Conservation (phyloP, 2,797 vertebrate genomes). For the Scarus forsteni region DNA sequence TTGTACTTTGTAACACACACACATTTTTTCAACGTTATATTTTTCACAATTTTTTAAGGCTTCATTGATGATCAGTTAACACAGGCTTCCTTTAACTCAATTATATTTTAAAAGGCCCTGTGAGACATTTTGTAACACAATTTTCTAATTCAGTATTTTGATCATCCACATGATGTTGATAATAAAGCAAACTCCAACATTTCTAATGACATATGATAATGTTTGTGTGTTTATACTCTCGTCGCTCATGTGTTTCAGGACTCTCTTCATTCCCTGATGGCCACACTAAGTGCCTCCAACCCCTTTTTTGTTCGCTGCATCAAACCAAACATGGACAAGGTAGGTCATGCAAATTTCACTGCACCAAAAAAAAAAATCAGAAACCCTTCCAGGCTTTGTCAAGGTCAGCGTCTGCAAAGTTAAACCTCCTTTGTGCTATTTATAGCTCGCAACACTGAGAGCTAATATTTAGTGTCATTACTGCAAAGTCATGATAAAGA, state of each 20-base stretch:
- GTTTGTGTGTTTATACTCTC: slow-evolving; percentile 22
- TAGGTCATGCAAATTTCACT: slow-evolving; percentile 71
- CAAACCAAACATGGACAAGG: slow-evolving; percentile 95
- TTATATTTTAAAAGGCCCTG: no score
- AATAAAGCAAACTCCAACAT: no score
- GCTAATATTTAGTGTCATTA: slow-evolving; percentile 46
- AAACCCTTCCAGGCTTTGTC: slow-evolving; percentile 59
- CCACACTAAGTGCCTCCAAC: slow-evolving; percentile 91
- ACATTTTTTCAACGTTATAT: no score
- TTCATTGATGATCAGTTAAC: no score
- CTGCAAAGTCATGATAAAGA: slow-evolving; percentile 26
- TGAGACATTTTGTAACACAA: no score
- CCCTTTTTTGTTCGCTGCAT: slow-evolving; percentile 96
- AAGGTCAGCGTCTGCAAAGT: slow-evolving; percentile 64
- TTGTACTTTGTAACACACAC: no score
- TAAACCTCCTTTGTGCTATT: slow-evolving; percentile 64
- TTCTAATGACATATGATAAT: no score
- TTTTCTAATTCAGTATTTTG: no score
- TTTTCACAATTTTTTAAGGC: no score
- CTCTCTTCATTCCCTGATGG: slow-evolving; percentile 94
- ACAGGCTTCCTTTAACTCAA: no score
- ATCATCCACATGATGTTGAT: no score
- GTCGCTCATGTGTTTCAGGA: slow-evolving; percentile 82
- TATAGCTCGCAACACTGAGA: slow-evolving; percentile 47
- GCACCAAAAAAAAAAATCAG: slow-evolving; percentile 28